phyloP scores from a whole-genome alignment of 2,797 vertebrate genomes.

The Rhinophrynus dorsalis region DNA sequence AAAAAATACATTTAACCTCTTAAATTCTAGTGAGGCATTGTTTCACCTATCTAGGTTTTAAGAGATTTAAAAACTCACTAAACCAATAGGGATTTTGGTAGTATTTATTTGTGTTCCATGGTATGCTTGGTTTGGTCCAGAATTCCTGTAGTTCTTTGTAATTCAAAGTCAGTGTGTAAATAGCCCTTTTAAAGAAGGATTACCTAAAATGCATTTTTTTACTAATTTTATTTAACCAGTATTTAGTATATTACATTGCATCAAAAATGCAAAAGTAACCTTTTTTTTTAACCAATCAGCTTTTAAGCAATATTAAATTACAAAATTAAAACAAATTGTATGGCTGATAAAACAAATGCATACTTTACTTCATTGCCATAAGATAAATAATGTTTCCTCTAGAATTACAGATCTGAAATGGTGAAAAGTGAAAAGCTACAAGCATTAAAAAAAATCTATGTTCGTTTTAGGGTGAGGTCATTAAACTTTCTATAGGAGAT shows the following conservation, averaged over 20 bases:
- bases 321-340: constrained; percentile 2
- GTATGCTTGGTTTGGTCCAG: too few species aligned
- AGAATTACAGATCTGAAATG: constrained; percentile 28
- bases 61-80: too few species aligned
- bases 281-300: neutral
- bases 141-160: too few species aligned
- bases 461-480: constrained; percentile 34
- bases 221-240: neutral
- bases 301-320: constrained; percentile 13
- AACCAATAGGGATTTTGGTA: too few species aligned
- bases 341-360: constrained; percentile 21
- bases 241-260: neutral
- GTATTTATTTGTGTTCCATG: too few species aligned
- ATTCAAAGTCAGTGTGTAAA: too few species aligned
- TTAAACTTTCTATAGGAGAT: constrained; percentile 33
- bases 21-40: too few species aligned
- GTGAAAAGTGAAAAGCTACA: constrained; percentile 13
- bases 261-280: neutral
- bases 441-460: constrained; percentile 14
- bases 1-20: too few species aligned
- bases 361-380: constrained; percentile 14
- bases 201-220: too few species aligned
- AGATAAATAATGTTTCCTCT: constrained; percentile 30
- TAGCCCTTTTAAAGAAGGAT: too few species aligned
- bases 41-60: too few species aligned